Conservation (phyloP, 2,113 vertebrate genomes). For the Pteruthius melanotis region DNA sequence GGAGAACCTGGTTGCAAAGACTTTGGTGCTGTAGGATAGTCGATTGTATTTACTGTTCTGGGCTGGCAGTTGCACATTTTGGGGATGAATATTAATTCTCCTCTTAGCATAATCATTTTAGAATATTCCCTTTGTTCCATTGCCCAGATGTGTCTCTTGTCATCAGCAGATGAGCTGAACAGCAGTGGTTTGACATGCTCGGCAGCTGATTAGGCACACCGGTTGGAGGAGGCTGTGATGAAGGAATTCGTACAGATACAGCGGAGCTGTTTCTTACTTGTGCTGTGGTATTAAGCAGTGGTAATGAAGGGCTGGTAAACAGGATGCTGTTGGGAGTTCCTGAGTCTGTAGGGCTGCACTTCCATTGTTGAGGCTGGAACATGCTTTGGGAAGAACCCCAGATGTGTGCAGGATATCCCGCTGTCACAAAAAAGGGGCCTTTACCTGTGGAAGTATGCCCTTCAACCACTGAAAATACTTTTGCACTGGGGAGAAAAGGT, state of each 20-base stretch:
- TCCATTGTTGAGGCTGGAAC: background rate
- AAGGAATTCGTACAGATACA: background rate
- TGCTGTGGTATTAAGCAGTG: background rate
- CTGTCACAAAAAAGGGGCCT: background rate
- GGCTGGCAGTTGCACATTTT: conserved; percentile 41
- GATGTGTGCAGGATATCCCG: background rate
- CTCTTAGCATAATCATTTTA: conserved; percentile 52
- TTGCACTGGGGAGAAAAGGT: background rate
- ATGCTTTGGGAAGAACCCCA: background rate
- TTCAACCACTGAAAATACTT: background rate
- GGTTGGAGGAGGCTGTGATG: conserved; percentile 13
- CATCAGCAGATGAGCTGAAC: conserved; percentile 55
- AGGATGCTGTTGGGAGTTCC: background rate
- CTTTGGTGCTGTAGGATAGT: background rate
- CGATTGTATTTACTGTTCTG: background rate
- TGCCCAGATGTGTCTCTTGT: conserved; percentile 57
- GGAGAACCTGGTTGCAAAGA: background rate
- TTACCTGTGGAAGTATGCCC: background rate
- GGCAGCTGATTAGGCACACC: background rate
- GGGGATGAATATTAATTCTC: conserved; percentile 60
- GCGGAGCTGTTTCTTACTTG: background rate
- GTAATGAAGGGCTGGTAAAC: background rate
- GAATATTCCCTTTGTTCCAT: conserved; percentile 65
- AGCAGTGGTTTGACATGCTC: conserved; percentile 55
- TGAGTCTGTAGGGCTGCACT: background rate